Base-by-base conservation (phyloP, 2,113 vertebrate species). In the Eurystomus gularis region DNA sequence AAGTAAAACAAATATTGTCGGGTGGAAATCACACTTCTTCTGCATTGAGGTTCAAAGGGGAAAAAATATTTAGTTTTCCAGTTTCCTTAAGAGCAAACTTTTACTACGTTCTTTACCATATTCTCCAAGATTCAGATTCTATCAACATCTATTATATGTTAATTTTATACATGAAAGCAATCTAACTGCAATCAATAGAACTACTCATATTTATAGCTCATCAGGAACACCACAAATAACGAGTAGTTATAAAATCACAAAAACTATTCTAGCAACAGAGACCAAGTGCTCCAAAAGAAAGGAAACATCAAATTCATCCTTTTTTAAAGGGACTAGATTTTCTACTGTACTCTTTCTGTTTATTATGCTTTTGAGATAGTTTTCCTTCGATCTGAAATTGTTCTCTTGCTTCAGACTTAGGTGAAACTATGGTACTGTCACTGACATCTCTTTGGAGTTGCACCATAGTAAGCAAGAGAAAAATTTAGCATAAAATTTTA, bases 401-500 rank as follows among this genome's bases (percentile, higher is more conserved):
- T 60, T 18, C 20, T 58, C 39, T 54, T 10, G 4, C 37, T 49
- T 88, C 71, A 94, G 58, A 60, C 4, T 18, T 40, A 48, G 12
- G 9, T 35, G 70, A 55, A 54, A 8, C 52, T 25, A 4, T 1
- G 26, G 21, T 21, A 51, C 29, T 9, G 19, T 9, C 64, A 46
- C 29, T 33, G 23, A 26, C 37, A 48, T 26, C 37, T 68, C 48
- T 64, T 77, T 2, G 2, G 17, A 48, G 54, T 26, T 39, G n/a
- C 39, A 48, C 17, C 26, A 33, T 23, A 28, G 23, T 16, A 82
- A 92, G 33, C 0, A 1, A 42, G 29, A 57, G 21, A 48, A 65
- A 78, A 70, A 78, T 0, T 28, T 52, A 39, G 42, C 2, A 0
- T n/a, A n/a, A n/a, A n/a, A n/a, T n/a, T n/a, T n/a, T n/a, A n/a